Evolutionary conservation across 2,113 vertebrate genomes (phyloP).

Genomic region (Engystomops pustulosus): DNA sequence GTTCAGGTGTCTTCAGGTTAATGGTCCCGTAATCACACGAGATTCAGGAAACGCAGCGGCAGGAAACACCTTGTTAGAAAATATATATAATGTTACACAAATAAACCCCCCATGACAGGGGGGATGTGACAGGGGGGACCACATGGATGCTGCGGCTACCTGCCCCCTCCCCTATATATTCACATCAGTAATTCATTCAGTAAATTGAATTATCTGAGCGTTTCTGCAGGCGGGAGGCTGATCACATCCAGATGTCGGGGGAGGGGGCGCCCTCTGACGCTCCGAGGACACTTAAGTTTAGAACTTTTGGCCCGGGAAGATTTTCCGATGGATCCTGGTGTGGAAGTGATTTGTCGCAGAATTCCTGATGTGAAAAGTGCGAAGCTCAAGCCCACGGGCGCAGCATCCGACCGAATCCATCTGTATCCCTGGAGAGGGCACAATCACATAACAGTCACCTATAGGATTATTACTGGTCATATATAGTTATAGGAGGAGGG

Average conservation of each 20-base stretch:
- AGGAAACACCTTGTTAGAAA: constrained; percentile 16
- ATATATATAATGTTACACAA: constrained; percentile 11
- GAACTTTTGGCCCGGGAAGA: constrained; percentile 72
- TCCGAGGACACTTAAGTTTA: constrained; percentile 75
- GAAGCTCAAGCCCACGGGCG: background rate
- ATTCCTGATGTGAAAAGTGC: constrained; percentile 63
- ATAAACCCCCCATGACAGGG: background rate
- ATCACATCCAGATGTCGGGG: constrained; percentile 77
- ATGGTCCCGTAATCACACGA: constrained; percentile 5
- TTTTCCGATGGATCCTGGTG: constrained; percentile 62
- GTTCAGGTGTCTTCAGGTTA: background rate
- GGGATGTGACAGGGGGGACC: background rate
- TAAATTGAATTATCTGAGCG: constrained; percentile 81
- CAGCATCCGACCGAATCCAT: background rate
- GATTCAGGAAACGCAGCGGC: background rate
- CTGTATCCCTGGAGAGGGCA: constrained; percentile 54
- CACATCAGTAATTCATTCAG: constrained; percentile 80
- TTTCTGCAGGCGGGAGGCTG: constrained; percentile 75
- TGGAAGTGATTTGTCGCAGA: constrained; percentile 75
- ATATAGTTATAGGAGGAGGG: too few species aligned
- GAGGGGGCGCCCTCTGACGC: constrained; percentile 77
- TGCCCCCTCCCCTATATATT: constrained; percentile 66
- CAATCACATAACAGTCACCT: background rate
- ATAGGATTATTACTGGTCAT: background rate
- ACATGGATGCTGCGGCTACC: background rate